Evolutionary conservation across 2,888 invertebrate genomes (phyloP).

Genomic region (Tenthredo amoena): DNA sequence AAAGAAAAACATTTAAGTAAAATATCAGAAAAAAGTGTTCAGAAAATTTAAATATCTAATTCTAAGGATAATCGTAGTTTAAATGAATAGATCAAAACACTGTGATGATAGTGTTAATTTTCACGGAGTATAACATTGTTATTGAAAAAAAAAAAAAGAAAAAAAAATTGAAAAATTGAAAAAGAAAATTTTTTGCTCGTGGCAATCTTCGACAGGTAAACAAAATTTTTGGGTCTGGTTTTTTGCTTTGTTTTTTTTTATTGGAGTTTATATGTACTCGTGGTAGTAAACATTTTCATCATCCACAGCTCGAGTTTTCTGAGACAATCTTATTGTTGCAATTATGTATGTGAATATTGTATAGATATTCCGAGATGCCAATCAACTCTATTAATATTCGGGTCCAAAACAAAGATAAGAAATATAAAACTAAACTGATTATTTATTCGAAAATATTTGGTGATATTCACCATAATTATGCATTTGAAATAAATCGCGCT

Average conservation of each 20-base stretch:
- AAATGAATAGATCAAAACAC: conserved; percentile 67
- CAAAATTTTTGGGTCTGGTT: not conserved
- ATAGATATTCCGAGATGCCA: conserved; percentile 70
- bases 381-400: conserved; percentile 63
- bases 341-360: conserved; percentile 58
- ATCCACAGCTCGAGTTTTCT: conserved; percentile 51
- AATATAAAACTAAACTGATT: conserved; percentile 24
- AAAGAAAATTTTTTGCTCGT: conserved; percentile 49
- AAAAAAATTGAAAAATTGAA: conserved; percentile 17
- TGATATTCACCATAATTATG: conserved; percentile 58
- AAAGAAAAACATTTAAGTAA: not conserved
- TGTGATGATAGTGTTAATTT: conserved; percentile 73
- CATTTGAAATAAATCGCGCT: conserved; percentile 60
- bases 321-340: conserved; percentile 59
- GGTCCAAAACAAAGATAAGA: conserved; percentile 51
- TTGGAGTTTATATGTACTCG: conserved; percentile 15
- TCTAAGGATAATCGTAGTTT: conserved; percentile 51
- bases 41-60: not conserved
- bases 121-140: conserved; percentile 63
- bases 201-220: conserved; percentile 59
- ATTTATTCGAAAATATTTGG: conserved; percentile 51
- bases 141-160: conserved; percentile 37
- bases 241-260: not conserved
- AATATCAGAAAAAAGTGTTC: not conserved
- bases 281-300: conserved; percentile 28